Evolutionary conservation across 2,113 vertebrate species (phyloP), one percentile per base, ranked within the genome.

Genomic region (Corythoichthys intestinalis): DNA sequence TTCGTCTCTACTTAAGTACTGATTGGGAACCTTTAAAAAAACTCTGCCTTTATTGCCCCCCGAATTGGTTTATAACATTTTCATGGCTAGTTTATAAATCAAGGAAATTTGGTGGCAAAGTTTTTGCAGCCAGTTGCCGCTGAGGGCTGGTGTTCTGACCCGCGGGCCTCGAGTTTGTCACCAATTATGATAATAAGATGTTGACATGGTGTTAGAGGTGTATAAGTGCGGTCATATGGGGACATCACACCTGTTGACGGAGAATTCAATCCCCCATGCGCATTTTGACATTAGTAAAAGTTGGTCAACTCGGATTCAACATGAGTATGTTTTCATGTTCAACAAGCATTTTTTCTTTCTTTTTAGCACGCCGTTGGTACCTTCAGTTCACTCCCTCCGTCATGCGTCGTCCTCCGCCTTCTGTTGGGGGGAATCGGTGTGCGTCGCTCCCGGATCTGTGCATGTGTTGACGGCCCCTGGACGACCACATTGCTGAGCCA

Each of bases 371-470:
- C 12, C 44, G 61, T 63, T 41, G n/a, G n/a, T 63, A 63, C 61
- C 61, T 63, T 63, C n/a, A 6, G n/a, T 73, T 35, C 60, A 47
- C 63, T 66, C 28, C 53, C 60, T 60, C 60, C 49, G 46, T 38
- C 20, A 46, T 9, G 15, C 48, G 14, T 63, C 44, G 73, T 71
- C 20, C 17, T 63, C 48, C 60, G 2, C 35, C 57, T 76, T 66
- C 61, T 37, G 20, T 5, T 28, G 12, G 44, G 61, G 20, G 20
- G 14, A 28, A 28, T 68, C 35, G 47, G 52, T 15, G 48, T 75
- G 66, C 65, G 64, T 46, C 65, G 60, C 41, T 86, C 73, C 80
- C 69, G 79, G 80, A 85, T 78, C 77, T 75, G 44, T 56, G 74
- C 76, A 58, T 70, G 72, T 50, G 86, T 12, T 66, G 13, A 12